Evolutionary conservation across 1,140 invertebrate species (phyloP), one percentile per base, ranked within the genome.

Genomic region (Stegodyphus mimosarum): DNA sequence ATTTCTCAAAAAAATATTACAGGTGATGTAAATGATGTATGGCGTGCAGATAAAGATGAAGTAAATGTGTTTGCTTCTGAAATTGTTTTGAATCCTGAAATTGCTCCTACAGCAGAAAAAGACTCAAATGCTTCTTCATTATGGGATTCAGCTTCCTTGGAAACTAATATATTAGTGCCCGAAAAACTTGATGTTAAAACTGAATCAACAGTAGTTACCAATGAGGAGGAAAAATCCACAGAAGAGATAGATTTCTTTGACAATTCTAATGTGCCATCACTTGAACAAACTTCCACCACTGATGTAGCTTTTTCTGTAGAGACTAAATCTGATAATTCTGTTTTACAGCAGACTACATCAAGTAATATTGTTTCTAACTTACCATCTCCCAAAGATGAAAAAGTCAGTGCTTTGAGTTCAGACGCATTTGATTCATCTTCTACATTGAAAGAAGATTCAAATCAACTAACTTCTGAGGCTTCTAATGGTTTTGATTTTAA

Each of bases 271-370:
- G 50, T 6, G 15, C 6, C 50, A 74, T 13, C 53, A 49, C 74
- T 76, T 17, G 75, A 77, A 66, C 33, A 63, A 11, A 69, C 71
- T 79, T 87, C 88, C 18, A 67, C 80, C 81, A 63, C 81, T 66
- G 83, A 87, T 50, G 73, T 71, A 78, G 7, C 66, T 74, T 9
- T 85, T 72, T 76, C 88, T 55, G 66, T 86, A 6, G 81, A 88
- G 5, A 86, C 84, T 49, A 87, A 87, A 15, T 67, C 86, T 74
- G 83, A 88, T 51, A 51, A 83, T 51, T 11, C 50, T 9, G 17
- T 67, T 66, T 5, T 33, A 13, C 13, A 18, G n/a, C 17, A 52
- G 55, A 60, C 53, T 55, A 5, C 76, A 78, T 18, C 17, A 69
- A 51, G n/a, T 67, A 10, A 51, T 66, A 50, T 53, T 5, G n/a